Conservation (phyloP, 92 coral and sea anemone species). For the Heliopora coerulea region DNA sequence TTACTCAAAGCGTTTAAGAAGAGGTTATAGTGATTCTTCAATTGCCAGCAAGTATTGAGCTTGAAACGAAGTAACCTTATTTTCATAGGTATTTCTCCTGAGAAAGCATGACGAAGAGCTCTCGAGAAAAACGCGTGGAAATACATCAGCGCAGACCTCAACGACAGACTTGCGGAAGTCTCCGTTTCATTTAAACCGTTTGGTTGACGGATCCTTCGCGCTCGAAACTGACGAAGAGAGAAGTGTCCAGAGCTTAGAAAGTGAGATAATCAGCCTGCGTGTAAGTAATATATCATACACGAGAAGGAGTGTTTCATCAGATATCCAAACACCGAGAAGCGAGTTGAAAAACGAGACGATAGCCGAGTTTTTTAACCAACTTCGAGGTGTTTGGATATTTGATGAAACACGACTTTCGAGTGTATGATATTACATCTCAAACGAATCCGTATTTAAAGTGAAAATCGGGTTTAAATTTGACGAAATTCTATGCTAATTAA, state of each 20-base stretch:
- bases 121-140: not conserved
- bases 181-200: slow-evolving; percentile 34
- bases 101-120: not conserved
- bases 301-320: no score
- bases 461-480: no score
- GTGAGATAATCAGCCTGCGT: slow-evolving; percentile 6
- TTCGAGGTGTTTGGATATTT: no score
- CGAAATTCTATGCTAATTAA: no score
- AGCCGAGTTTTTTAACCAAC: no score
- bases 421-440: no score
- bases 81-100: slow-evolving; percentile 13
- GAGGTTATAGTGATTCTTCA: no score
- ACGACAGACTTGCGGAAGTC: slow-evolving; percentile 23
- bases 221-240: slow-evolving; percentile 23
- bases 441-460: no score
- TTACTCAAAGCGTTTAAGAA: no score
- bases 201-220: slow-evolving; percentile 27
- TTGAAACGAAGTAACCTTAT: slow-evolving; percentile 18
- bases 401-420: no score
- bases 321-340: no score
- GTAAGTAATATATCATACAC: slow-evolving; percentile 19
- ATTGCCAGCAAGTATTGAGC: not conserved
- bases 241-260: not conserved
- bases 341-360: no score
- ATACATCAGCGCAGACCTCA: slow-evolving; percentile 7